A percentile compares a stretch with the other conserved stretches of the same genome.
Conservation (phyloP, 2,797 vertebrate species). For the Pangasius macronema region DNA sequence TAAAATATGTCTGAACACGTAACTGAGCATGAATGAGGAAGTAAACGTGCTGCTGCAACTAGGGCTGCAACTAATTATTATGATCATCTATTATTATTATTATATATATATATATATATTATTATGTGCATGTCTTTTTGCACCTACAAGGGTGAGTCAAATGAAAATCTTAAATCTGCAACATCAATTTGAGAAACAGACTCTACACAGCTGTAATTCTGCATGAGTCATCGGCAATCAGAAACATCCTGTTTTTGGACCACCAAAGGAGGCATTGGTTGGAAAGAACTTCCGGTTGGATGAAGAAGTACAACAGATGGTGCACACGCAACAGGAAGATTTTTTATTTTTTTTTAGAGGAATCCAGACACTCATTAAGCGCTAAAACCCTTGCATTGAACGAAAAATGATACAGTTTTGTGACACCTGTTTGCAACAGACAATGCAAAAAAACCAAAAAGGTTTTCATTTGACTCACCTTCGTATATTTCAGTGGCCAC, state of each 20-base stretch:
- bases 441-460: not conserved
- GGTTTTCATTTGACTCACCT: not conserved
- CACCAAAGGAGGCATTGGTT: not conserved
- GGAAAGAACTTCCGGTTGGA: not conserved
- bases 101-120: too few species aligned
- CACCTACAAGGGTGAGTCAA: not conserved
- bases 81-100: not conserved
- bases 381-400: not conserved
- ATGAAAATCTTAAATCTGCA: not conserved
- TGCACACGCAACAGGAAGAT: not conserved
- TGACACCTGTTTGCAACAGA: not conserved
- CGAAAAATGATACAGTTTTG: not conserved
- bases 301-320: slow-evolving; percentile 12
- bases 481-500: not conserved
- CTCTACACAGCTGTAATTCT: not conserved
- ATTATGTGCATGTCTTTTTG: not conserved
- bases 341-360: not conserved
- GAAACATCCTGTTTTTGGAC: not conserved
- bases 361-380: not conserved
- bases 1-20: not conserved
- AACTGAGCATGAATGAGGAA: not conserved
- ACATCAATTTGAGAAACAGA: not conserved
- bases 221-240: not conserved
- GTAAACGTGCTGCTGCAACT: not conserved
- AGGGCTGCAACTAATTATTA: not conserved